Evolutionary conservation across 2,113 vertebrate species (phyloP).

Genomic region (Cebidichthys violaceus): DNA sequence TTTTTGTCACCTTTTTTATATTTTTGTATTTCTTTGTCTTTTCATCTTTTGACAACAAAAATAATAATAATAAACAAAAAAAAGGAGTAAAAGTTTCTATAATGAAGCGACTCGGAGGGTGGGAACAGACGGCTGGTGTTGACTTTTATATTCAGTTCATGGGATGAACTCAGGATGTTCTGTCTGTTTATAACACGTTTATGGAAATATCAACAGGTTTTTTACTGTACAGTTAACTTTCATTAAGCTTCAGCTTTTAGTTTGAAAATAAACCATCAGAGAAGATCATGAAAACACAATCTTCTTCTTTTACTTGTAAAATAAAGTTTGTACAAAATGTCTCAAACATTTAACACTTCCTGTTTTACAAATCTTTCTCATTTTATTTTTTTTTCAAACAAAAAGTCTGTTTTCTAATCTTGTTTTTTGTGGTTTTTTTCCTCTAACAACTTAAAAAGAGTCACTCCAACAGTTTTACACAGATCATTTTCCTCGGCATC

Average conservation of each 20-base stretch:
- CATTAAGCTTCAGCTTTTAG: not conserved
- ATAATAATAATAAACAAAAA: not conserved
- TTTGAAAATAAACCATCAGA: not conserved
- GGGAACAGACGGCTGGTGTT: not conserved
- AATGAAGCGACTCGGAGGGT: not conserved
- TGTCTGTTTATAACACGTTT: not conserved
- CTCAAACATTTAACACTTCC: not conserved
- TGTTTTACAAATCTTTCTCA: not conserved
- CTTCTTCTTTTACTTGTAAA: not conserved
- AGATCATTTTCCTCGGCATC: not conserved
- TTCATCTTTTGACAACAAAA: conserved; percentile 47
- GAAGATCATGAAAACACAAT: not conserved
- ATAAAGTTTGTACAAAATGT: not conserved
- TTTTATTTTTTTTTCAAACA: not conserved
- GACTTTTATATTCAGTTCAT: conserved; percentile 1
- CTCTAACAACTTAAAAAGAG: not conserved
- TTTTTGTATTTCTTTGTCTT: conserved; percentile 22
- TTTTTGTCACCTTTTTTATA: conserved; percentile 42
- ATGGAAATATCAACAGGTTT: not conserved
- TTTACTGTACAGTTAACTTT: conserved; percentile 17
- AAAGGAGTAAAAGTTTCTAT: not conserved
- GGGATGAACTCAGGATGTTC: conserved; percentile 8
- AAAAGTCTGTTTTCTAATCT: not conserved
- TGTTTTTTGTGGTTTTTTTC: not conserved
- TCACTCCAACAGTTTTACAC: not conserved